phyloP scores from a whole-genome alignment of 2,113 vertebrate species.

The Zosterops hypoxanthus region DNA sequence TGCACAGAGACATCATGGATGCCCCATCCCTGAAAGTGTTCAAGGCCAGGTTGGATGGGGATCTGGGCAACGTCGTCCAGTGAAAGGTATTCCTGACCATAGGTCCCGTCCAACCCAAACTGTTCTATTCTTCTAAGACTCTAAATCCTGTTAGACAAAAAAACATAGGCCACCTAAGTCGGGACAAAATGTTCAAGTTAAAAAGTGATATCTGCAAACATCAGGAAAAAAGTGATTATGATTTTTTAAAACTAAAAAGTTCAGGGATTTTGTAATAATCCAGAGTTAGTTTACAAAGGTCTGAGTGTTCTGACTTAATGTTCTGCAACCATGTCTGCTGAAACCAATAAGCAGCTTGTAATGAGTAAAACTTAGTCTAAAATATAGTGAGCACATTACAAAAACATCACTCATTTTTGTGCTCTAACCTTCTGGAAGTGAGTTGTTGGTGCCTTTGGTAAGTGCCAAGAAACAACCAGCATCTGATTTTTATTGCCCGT shows the following conservation, averaged over 20 bases:
- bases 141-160: background rate
- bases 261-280: background rate
- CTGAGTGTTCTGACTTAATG: background rate
- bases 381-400: background rate
- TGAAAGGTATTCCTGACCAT: background rate
- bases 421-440: background rate
- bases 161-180: accelerated
- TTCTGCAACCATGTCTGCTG: background rate
- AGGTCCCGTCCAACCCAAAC: background rate
- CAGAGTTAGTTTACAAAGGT: background rate
- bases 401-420: background rate
- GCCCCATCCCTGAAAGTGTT: background rate
- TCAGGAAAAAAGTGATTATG: background rate
- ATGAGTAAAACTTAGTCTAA: background rate
- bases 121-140: background rate
- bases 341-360: background rate
- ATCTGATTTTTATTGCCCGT: background rate
- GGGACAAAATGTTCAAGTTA: background rate
- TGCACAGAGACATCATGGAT: background rate
- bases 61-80: background rate
- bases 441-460: background rate
- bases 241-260: background rate
- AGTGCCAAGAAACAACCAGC: background rate
- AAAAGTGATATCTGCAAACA: background rate
- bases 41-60: background rate